Evolutionary conservation across 2,888 invertebrate species (phyloP), one percentile per base, ranked within the genome.

Genomic region (Pheosia gnoma): DNA sequence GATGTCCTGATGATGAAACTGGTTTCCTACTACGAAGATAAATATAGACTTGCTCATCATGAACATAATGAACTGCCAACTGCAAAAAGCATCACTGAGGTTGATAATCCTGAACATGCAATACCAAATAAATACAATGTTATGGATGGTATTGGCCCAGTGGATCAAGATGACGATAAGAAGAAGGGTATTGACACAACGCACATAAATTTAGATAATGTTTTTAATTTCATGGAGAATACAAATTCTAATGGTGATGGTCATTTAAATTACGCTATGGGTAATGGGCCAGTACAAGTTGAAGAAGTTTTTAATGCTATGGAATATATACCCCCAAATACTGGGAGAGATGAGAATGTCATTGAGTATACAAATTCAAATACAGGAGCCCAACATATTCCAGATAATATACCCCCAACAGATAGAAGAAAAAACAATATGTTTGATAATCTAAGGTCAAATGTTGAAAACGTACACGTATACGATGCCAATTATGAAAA

Each of bases 1-100:
- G 86, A 85, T 60, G 79, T 82, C 25, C 76, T 88, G 8, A 88
- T 89, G 88, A 83, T 89, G 87, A 88, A 89, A 67, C 80, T 89
- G 25, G 84, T 89, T 11, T 87, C 87, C 10, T 89, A 87, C 72
- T 89, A 89, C 61, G 89, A 89, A 65, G 83, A 87, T 65, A 89
- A 89, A 72, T 89, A 86, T 70, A 84, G 84, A 68, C 63, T 88
- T 38, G 70, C 76, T 5, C 69, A 77, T 58, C 59, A 65, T 36
- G 76, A 72, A 37, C 53, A 77, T 58, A 58, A 65, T 25, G 76
- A 72, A 37, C 53, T 61, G 5, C 70, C 69, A 11, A 70, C 68
- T 5, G 68, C 66, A 56, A 70, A 72, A 65, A 69, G 68, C 62
- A 68, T 66, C 49, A 67, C 58, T 59, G 10, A 59, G 5, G 13